Conservation (phyloP, 2,888 invertebrate genomes). For the Cosmorhoe ocellata region DNA sequence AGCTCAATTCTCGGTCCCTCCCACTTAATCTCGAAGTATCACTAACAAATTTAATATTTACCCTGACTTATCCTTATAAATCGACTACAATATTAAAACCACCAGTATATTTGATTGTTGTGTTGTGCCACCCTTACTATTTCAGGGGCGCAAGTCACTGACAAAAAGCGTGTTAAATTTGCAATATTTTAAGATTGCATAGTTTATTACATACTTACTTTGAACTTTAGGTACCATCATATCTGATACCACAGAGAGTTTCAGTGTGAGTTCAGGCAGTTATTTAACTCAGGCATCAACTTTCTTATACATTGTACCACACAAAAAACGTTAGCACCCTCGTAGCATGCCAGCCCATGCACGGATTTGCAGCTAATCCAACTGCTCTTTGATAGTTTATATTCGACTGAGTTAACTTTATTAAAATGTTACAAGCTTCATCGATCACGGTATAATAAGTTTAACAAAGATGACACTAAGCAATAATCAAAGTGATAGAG, state of each 20-base stretch:
- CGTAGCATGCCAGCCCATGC: slow-evolving; percentile 62
- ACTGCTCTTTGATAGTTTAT: slow-evolving; percentile 56
- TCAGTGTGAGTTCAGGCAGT: too few species aligned
- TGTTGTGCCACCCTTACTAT: slow-evolving; percentile 60
- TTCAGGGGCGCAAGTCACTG: slow-evolving; percentile 44
- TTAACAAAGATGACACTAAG: too few species aligned
- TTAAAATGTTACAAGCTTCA: slow-evolving; percentile 55
- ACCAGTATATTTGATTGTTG: slow-evolving; percentile 77
- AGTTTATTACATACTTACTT: too few species aligned
- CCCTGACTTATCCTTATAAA: slow-evolving; percentile 82
- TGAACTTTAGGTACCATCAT: too few species aligned
- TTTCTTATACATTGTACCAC: slow-evolving; percentile 36
- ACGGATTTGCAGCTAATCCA: slow-evolving; percentile 74
- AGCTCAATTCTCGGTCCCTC: slow-evolving; percentile 49
- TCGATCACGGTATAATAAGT: slow-evolving; percentile 13
- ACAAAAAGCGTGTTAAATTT: slow-evolving; percentile 9
- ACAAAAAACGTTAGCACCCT: slow-evolving; percentile 50
- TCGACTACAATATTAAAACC: slow-evolving; percentile 81
- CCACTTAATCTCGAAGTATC: slow-evolving; percentile 78
- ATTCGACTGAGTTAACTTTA: slow-evolving; percentile 64
- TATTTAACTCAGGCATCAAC: too few species aligned
- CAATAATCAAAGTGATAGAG: too few species aligned
- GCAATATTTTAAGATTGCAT: too few species aligned
- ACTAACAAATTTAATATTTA: slow-evolving; percentile 82
- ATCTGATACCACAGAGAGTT: too few species aligned